Evolutionary conservation across 2,797 vertebrate genomes (phyloP), one percentile per base, ranked within the genome.

Genomic region (Diplodus puntazzo): DNA sequence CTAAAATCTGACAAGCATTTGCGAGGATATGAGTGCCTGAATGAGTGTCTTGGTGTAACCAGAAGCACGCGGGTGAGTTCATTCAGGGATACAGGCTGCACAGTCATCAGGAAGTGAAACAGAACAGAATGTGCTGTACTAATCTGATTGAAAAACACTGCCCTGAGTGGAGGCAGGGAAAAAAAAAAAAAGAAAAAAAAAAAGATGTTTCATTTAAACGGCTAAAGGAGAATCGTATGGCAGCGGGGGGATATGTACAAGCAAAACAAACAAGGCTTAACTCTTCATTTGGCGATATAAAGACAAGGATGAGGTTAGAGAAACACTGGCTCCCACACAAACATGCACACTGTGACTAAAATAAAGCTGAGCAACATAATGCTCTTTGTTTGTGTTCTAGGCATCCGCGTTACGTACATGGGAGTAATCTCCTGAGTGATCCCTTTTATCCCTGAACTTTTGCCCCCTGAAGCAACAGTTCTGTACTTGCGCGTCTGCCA

Each of bases 71-170:
- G 92, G 92, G 87, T 83, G 92, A 92, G 95, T 95, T 96, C 95
- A 95, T 88, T 88, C 89, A 92, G 92, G 95, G 95, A 94, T 92
- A 94, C 82, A 87, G 85, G 86, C 90, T 93, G 91, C 92, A 90
- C 91, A 93, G 94, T 94, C 95, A 95, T 96, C 95, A 96, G 95
- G 96, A 96, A 95, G 95, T 94, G 94, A 95, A 95, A 95, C 89
- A 95, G 95, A 95, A 95, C 95, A 96, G 95, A 95, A 95, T 95
- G 96, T 96, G 94, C 95, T 90, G 95, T 95, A 89, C 95, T 95
- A 95, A 95, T 95, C 95, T 95, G 92, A 93, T 93, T 94, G 92
- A 94, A 95, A 95, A 95, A 95, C 93, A 95, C 92, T 86, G 91
- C 90, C 67, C 88, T 92, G 92, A 91, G 93, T 92, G 89, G 91